phyloP scores from a whole-genome alignment of 1,140 invertebrate genomes.

The Drosophila asahinai region DNA sequence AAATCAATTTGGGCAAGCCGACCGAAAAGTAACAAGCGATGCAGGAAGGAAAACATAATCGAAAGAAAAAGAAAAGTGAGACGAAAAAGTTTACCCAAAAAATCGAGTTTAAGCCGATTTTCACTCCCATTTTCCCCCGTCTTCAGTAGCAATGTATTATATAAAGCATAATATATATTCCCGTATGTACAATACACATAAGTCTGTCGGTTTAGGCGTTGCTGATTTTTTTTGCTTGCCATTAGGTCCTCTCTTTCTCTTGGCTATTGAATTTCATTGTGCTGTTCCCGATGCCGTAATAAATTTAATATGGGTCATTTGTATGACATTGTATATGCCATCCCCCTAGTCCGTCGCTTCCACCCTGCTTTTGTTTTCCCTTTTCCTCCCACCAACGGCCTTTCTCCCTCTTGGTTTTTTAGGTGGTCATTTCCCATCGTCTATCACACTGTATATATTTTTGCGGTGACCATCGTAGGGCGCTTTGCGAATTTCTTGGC shows the following conservation, averaged over 20 bases:
- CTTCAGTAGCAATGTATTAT: constrained; percentile 21
- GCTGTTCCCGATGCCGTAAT: constrained; percentile 71
- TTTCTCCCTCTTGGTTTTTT: constrained; percentile 37
- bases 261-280: constrained; percentile 81
- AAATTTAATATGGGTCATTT: constrained; percentile 84
- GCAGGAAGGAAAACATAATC: constrained; percentile 39
- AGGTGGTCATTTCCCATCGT: constrained; percentile 61
- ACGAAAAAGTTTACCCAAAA: constrained; percentile 50
- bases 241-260: constrained; percentile 57
- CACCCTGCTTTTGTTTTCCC: constrained; percentile 7
- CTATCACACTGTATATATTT: constrained; percentile 61
- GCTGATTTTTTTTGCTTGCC: constrained; percentile 81
- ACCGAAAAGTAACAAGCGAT: constrained; percentile 51
- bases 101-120: constrained; percentile 71
- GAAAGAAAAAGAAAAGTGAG: constrained; percentile 28
- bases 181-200: constrained; percentile 38
- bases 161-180: constrained; percentile 43
- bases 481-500: constrained; percentile 25
- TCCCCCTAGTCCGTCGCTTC: constrained; percentile 17
- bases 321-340: constrained; percentile 72
- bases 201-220: constrained; percentile 51
- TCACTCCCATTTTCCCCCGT: constrained; percentile 24
- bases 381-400: constrained; percentile 19
- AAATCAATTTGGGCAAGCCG: constrained; percentile 73
- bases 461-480: constrained; percentile 52